Base-by-base conservation (phyloP, 2,797 vertebrate genomes). In the Aphelocoma californica region DNA sequence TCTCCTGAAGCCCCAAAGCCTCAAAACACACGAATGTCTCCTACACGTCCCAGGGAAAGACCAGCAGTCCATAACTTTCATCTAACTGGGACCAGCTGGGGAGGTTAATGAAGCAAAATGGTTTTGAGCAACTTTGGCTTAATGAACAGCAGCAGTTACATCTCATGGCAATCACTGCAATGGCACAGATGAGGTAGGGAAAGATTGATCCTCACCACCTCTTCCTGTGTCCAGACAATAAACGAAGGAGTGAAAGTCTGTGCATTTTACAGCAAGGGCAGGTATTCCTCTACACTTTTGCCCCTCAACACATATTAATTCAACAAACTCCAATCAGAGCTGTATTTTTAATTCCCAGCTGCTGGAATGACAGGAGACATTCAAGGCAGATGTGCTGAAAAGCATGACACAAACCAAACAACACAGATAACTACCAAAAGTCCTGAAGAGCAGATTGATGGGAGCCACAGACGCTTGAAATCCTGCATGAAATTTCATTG, bases 101-200 rank as follows among this genome's bases (percentile, higher is more conserved):
- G 28, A 66, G 34, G 51, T 60, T 17, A 70, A 73, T 32, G 5
- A 48, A 56, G 4, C 14, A 57, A 69, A 90, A 62, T 1, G 2
- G 17, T 80, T 73, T 8, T 47, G 44, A 86, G 45, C 77, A 96
- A 84, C 91, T 96, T 96, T 96, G 95, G 90, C 94, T 96, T 95
- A 94, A 96, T 93, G 91, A 93, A 91, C 90, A 81, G 10, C 61
- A 71, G 29, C 38, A 85, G 21, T 40, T 74, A 19, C 2, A 5
- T 38, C 40, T 70, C 56, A n/a, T 38, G 42, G 5, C 26, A 73
- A 47, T 45, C 2, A 5, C 14, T 78, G 32, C 13, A 44, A 50
- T 42, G 53, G 26, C 26, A 48, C 6, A 54, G 72, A 38, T n/a
- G 77, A 69, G 53, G 24, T 9, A 32, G 48, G 69, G 45, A 61